Evolutionary conservation across 2,797 vertebrate species (phyloP).

Genomic region (Nyctalus aviator): DNA sequence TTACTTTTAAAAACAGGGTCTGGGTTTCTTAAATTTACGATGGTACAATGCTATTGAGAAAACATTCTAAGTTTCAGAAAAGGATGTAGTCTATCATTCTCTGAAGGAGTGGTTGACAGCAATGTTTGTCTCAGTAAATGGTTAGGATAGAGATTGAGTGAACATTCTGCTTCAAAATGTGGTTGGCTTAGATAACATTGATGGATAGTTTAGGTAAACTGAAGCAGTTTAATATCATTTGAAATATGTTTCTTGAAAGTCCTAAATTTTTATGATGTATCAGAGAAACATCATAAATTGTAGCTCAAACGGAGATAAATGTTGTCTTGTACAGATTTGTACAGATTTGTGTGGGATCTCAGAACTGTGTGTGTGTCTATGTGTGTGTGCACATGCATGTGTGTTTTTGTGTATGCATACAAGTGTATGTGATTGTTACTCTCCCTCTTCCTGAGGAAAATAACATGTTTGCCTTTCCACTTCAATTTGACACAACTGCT

Average conservation of each 20-base stretch:
- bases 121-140: neutral
- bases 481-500: neutral
- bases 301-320: conserved; percentile 5
- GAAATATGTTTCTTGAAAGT: neutral
- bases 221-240: neutral
- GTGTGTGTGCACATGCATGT: neutral
- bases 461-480: conserved; percentile 13
- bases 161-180: neutral
- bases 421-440: neutral
- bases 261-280: neutral
- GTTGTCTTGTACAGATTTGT: neutral
- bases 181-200: neutral
- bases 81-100: neutral
- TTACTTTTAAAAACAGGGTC: neutral
- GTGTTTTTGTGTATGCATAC: neutral
- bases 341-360: neutral
- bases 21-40: conserved; percentile 20
- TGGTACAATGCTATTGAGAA: neutral
- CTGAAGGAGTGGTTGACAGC: neutral
- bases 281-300: neutral
- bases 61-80: conserved; percentile 7
- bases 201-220: neutral
- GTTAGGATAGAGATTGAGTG: neutral
- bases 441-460: neutral
- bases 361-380: neutral